Evolutionary conservation across 2,113 vertebrate species (phyloP), one percentile per base, ranked within the genome.

Genomic region (Chinchilla lanigera): DNA sequence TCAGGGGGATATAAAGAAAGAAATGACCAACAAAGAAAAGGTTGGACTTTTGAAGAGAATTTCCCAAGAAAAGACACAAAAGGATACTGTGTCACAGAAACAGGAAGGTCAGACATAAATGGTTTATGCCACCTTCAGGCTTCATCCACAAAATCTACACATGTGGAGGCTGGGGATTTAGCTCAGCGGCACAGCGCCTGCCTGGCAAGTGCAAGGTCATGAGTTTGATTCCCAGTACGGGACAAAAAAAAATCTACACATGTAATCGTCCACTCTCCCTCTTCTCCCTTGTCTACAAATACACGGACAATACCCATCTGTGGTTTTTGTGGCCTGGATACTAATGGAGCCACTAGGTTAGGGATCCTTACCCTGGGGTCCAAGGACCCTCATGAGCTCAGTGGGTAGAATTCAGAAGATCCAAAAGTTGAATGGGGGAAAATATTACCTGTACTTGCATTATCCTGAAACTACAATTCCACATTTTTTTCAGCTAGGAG

Each of bases 401-500:
- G 16, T 8, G 16, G 38, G 54, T 14, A 35, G 50, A 73, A 85
- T 56, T 94, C 61, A 58, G 50, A 26, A 13, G 4, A 19, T 69
- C 75, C 58, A 87, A 77, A 93, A 73, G n/a, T 9, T 52, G 54
- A 84, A 58, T 12, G 10, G 52, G 58, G 41, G 19, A 24, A 93
- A 81, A 87, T 9, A 86, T 30, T 12, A 73, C 33, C 44, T 87
- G 71, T 73, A 50, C 69, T 96, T 91, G 89, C 41, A 85, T 71
- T 93, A 95, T 65, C 52, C 38, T 69, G 26, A 38, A 69, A 82
- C 44, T 86, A 19, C 52, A 94, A 93, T 71, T 91, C 82, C 60
- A 20, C 47, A 71, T 91, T 81, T 90, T 83, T 16, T 81, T 95
- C 83, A 38, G 56, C 52, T 20, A 52, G 69, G 38, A 89, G 61